Evolutionary conservation across 2,888 invertebrate species (phyloP).

Genomic region (Drosophila anomalipes): DNA sequence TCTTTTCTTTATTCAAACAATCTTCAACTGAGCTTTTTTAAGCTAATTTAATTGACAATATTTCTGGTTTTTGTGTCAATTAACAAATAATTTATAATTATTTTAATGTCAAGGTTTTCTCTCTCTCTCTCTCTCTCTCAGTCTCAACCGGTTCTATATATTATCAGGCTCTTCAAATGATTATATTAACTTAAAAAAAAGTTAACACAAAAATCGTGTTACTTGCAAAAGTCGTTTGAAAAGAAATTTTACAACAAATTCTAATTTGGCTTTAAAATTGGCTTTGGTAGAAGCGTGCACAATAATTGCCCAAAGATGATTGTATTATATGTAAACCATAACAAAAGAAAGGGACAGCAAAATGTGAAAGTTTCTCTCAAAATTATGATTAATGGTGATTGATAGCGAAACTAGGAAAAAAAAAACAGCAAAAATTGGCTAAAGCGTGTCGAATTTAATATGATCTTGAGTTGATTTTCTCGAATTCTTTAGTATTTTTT

Average conservation of each 20-base stretch:
- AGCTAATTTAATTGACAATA: neutral
- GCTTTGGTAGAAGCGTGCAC: constrained; percentile 6
- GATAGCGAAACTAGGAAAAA: neutral
- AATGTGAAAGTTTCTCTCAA: constrained; percentile 46
- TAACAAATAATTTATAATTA: constrained; percentile 28
- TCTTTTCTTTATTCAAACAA: neutral
- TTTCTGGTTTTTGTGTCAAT: constrained; percentile 20
- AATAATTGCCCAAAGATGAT: constrained; percentile 10
- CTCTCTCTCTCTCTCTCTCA: neutral
- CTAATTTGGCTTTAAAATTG: neutral
- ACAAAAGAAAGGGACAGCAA: constrained; percentile 14
- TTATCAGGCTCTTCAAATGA: neutral
- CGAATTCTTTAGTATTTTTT: neutral
- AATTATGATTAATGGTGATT: constrained; percentile 48
- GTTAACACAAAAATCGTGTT: neutral
- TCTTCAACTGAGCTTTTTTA: neutral
- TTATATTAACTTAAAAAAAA: neutral
- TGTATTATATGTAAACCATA: constrained; percentile 13
- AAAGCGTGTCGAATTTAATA: constrained; percentile 10
- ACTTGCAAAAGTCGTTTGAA: neutral
- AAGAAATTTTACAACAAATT: neutral
- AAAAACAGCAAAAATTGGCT: neutral
- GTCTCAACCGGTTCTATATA: neutral
- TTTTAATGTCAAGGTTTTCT: constrained; percentile 35
- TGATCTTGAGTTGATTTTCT: neutral